Evolutionary conservation across 2,113 vertebrate species (phyloP), one percentile per base, ranked within the genome.

Genomic region (Podarcis raffonei): DNA sequence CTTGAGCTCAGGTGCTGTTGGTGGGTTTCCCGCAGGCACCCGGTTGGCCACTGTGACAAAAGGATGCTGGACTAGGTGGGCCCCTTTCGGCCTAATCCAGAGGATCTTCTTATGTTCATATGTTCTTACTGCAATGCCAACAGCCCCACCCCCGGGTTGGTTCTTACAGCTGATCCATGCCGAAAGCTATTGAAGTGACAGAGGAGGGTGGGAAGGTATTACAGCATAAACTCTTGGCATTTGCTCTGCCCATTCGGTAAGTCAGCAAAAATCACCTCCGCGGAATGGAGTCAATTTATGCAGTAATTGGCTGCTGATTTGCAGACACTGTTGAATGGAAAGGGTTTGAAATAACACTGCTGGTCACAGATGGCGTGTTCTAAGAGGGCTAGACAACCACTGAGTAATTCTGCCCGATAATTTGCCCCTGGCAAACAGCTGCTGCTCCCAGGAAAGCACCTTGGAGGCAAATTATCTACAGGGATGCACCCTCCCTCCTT

Each of bases 151-250:
- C 89, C 87, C 91, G 88, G 5, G 2, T 84, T 92, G 90, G 84
- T 92, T 95, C 87, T 48, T 89, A 90, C 85, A 92, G 85, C 32
- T 89, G 90, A 95, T 89, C 91, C 39, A 93, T 59, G 79, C 39
- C 78, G 84, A 89, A 79, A 5, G n/a, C 84, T 76, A 77, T 94
- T 90, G 83, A 93, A 86, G 93, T 66, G 86, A 71, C 88, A 91
- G 92, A 79, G 90, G 87, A 94, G 57, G 79, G 89, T 18, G 79
- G 4, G 76, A 74, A 76, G 71, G 90, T 83, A 92, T 95, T 94
- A 62, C 59, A 62, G 59, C 18, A 62, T 15, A 62, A 95, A 90
- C 76, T 0, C 1, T 74, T 80, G 85, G 5, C 15, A 13, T 53
- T 71, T 65, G 72, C 93, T 92, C 90, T 91, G 75, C 3, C 81